A percentile compares a stretch with the other conserved stretches of the same genome.
These are phyloP conservation scores for Eospalax fontanierii DNA, from an alignment of 2,797 vertebrate species.

Conservation along the genomic window DNA sequence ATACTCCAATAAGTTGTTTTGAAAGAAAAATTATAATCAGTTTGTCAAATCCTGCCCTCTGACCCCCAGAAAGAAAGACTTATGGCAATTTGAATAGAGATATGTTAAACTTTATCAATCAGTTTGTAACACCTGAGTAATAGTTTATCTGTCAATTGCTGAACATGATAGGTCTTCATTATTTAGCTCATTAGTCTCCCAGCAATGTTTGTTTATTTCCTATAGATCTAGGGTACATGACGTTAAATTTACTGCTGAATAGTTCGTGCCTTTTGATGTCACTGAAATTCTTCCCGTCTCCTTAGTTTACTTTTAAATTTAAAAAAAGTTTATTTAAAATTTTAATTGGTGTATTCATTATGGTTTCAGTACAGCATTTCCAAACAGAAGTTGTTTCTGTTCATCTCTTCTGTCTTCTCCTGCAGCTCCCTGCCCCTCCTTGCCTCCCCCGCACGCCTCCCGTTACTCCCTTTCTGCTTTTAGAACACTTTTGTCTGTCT, in stretches of 20 bases:
- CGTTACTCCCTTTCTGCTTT: no score
- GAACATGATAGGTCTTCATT: background rate
- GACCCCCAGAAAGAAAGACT: background rate
- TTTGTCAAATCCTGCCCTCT: background rate
- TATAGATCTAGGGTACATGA: background rate
- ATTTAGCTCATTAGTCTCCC: background rate
- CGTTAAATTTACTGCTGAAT: background rate
- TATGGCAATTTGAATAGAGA: background rate
- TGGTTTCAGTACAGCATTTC: no score
- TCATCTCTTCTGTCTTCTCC: no score
- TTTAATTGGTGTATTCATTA: no score
- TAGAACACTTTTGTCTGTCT: no score
- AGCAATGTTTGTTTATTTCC: background rate
- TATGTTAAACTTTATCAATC: background rate
- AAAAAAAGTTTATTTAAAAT: no score
- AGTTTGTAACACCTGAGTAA: no score
- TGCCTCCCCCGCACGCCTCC: no score
- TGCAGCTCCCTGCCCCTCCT: no score
- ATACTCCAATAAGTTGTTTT: no score
- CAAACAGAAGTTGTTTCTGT: no score
- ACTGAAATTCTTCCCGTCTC: background rate
- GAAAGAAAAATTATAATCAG: background rate
- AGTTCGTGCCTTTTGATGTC: background rate
- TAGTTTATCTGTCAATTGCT: background rate
- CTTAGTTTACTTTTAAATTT: no score